Evolutionary conservation across 2,113 vertebrate genomes (phyloP), one percentile per base, ranked within the genome.

Genomic region (Ochotona princeps): DNA sequence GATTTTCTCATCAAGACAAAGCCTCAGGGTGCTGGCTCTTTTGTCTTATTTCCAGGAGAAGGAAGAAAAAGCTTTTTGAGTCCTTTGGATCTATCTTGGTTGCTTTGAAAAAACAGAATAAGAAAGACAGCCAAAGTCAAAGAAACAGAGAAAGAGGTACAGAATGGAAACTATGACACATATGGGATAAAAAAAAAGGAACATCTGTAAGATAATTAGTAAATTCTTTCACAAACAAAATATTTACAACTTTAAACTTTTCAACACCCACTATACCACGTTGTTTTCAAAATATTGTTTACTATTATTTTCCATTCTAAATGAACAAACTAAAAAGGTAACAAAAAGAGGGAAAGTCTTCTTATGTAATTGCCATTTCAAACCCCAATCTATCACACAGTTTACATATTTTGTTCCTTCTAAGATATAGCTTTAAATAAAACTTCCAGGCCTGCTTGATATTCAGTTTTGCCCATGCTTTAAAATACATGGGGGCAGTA

Each of bases 201-300:
- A 75, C 83, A 93, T 94, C 91, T 94, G 86, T 51, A 83, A 83
- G 61, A 82, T 69, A 92, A 94, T 87, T 75, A 60, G 57, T 82
- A 91, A 94, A 96, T 94, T 92, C 81, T 44, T 90, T 92, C 89
- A 93, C 54, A 91, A 94, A 82, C 51, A 91, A 86, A 96, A 83
- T 82, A 72, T 86, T 88, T 83, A 65, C 83, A 95, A 86, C 74
- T 93, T 92, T 30, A 60, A 87, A 73, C 32, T 89, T 73, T 89
- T 94, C 60, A 83, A 83, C 69, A 85, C 57, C 79, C 87, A 47
- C 38, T 20, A 83, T 51, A 69, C 49, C 66, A 57, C 81, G 75
- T 26, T 92, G 69, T 75, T 92, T 92, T 57, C 82, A 88, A 91
- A 95, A 60, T 47, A 25, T 25, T 49, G 57, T 74, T 87, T 85